These are phyloP conservation scores for Tenthredo livida DNA, from an alignment of 2,888 invertebrate species.

Conservation along the genomic window DNA sequence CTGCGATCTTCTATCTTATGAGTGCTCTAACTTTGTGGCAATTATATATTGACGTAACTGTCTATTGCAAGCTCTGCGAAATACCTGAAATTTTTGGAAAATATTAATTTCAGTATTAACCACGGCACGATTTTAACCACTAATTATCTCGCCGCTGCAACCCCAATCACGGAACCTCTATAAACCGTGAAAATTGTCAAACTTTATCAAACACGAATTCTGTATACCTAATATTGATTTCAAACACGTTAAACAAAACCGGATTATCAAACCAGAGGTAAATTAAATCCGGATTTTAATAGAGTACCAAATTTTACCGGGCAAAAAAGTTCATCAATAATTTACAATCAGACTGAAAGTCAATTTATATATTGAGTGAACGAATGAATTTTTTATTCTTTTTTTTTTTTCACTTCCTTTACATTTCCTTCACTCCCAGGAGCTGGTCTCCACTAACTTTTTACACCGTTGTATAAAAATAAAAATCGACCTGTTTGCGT, in stretches of 20 bases:
- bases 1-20: conserved; percentile 3
- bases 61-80: not conserved
- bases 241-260: not conserved
- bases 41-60: conserved; percentile 1
- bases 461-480: not conserved
- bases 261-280: not conserved
- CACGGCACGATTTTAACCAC: not conserved
- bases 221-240: not conserved
- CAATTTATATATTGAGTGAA: not conserved
- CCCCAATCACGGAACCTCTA: not conserved
- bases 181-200: not conserved
- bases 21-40: not conserved
- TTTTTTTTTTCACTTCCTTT: no score
- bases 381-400: not conserved
- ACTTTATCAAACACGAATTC: not conserved
- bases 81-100: not conserved
- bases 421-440: not conserved
- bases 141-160: not conserved
- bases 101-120: not conserved
- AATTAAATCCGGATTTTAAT: not conserved
- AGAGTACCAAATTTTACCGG: not conserved
- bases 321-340: not conserved
- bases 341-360: not conserved
- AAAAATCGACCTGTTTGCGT: not conserved
- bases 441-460: not conserved